Percentiles rank a stretch among this genome's conserved stretches.
Evolutionary conservation across 2,797 vertebrate species (phyloP).

Genomic region (Euthynnus affinis): DNA sequence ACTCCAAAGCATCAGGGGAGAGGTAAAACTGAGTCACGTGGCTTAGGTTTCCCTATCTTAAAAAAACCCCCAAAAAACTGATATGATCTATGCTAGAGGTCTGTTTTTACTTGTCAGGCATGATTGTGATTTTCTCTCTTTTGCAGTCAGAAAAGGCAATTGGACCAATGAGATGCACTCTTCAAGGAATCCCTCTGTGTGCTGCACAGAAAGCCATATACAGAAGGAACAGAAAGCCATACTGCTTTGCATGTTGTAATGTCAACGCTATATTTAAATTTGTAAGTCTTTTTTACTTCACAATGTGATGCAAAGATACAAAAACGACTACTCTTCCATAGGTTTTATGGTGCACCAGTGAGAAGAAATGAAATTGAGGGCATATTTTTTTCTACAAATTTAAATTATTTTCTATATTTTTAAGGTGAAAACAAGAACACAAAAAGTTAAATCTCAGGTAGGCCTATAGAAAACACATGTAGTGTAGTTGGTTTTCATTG

Average conservation of each 20-base stretch:
- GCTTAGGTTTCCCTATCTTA: not conserved
- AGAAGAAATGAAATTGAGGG: slow-evolving; percentile 69
- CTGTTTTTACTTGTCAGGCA: not conserved
- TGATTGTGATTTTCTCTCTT: slow-evolving; percentile 51
- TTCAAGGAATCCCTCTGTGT: slow-evolving; percentile 28
- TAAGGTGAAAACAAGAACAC: slow-evolving; percentile 65
- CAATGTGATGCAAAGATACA: slow-evolving; percentile 65
- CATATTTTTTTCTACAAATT: slow-evolving; percentile 88
- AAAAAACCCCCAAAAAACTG: too few species aligned
- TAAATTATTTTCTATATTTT: slow-evolving; percentile 83
- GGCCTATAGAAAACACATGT: slow-evolving; percentile 39
- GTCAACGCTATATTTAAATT: slow-evolving; percentile 49
- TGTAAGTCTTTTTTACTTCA: slow-evolving; percentile 52
- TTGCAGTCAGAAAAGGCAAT: slow-evolving; percentile 78
- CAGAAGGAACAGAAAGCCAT: slow-evolving; percentile 80
- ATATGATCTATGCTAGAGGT: not conserved
- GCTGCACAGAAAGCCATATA: slow-evolving; percentile 58
- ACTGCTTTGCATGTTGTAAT: slow-evolving; percentile 65
- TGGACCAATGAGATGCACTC: slow-evolving; percentile 58
- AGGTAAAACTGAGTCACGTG: slow-evolving; percentile 76
- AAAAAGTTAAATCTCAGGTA: slow-evolving; percentile 74
- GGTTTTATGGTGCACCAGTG: slow-evolving; percentile 75
- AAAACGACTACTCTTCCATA: slow-evolving; percentile 71
- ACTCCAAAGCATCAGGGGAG: slow-evolving; percentile 86
- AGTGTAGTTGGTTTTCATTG: slow-evolving; percentile 55